phyloP scores from a whole-genome alignment of 2,888 invertebrate species.

The Cryptocephalus primarius region DNA sequence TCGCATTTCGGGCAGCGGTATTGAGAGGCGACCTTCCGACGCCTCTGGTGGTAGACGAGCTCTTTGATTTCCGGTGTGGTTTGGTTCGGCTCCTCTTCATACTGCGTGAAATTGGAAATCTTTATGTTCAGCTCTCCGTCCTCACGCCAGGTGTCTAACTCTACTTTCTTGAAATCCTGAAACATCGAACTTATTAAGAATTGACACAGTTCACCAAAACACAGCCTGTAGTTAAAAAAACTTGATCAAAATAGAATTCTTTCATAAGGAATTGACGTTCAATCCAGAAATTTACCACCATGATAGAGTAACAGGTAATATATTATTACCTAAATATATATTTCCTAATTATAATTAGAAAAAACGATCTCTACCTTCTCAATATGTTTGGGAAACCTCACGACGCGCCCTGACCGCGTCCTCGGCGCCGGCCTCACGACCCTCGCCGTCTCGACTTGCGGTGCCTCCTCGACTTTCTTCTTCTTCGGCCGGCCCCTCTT shows the following conservation, averaged over 20 bases:
- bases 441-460: slow-evolving; percentile 4
- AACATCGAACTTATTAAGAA: neutral
- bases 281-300: too few species aligned
- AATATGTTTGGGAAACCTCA: slow-evolving; percentile 30
- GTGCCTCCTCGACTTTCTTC: slow-evolving; percentile 10
- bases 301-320: too few species aligned
- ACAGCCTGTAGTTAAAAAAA: too few species aligned
- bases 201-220: too few species aligned
- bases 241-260: too few species aligned
- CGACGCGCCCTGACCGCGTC: slow-evolving; percentile 30
- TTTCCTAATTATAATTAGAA: too few species aligned
- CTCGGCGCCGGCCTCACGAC: slow-evolving; percentile 18
- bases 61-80: slow-evolving; percentile 5
- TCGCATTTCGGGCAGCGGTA: slow-evolving; percentile 53
- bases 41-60: slow-evolving; percentile 16
- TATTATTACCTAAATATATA: too few species aligned
- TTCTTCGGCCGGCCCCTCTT: slow-evolving; percentile 28
- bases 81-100: slow-evolving; percentile 17
- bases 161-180: slow-evolving; percentile 29
- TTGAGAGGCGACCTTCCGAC: slow-evolving; percentile 39
- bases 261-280: too few species aligned
- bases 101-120: slow-evolving; percentile 23
- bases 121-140: slow-evolving; percentile 21
- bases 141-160: slow-evolving; percentile 12
- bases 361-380: slow-evolving; percentile 17